Evolutionary conservation across 2,888 invertebrate species (phyloP).

Genomic region (Podotricha telesiphe): DNA sequence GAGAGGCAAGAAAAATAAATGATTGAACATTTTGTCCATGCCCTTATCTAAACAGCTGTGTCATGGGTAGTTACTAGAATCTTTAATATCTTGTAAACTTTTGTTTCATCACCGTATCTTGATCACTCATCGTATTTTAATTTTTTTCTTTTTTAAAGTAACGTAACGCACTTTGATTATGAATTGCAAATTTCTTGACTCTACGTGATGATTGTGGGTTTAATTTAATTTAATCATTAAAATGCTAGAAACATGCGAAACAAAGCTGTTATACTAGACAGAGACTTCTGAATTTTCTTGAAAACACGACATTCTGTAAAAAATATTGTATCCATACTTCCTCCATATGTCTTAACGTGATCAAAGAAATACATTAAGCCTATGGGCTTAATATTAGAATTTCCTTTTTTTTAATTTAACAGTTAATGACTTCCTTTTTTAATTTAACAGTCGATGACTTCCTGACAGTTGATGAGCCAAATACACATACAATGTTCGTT

Average conservation of each 20-base stretch:
- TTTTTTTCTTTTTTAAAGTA: background rate
- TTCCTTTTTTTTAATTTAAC: conserved; percentile 9
- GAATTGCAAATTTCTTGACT: background rate
- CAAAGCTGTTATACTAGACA: no score
- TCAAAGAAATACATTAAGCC: background rate
- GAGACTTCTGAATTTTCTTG: no score
- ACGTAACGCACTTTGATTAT: background rate
- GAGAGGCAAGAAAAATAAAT: background rate
- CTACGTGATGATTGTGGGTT: background rate
- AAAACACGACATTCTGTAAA: no score
- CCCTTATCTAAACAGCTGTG: background rate
- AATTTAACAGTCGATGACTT: conserved; percentile 2
- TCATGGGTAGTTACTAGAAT: background rate
- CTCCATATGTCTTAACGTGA: background rate
- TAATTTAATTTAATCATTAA: no score
- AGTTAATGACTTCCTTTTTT: conserved; percentile 1
- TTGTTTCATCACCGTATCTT: background rate
- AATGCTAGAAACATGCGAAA: no score
- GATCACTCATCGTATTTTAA: background rate
- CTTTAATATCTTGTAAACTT: background rate
- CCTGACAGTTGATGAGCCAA: background rate
- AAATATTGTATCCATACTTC: background rate
- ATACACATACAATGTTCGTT: conserved; percentile 2
- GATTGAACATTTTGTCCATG: background rate
- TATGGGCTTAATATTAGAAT: background rate